phyloP scores from a whole-genome alignment of 2,113 vertebrate genomes.

The Leptosomus discolor region DNA sequence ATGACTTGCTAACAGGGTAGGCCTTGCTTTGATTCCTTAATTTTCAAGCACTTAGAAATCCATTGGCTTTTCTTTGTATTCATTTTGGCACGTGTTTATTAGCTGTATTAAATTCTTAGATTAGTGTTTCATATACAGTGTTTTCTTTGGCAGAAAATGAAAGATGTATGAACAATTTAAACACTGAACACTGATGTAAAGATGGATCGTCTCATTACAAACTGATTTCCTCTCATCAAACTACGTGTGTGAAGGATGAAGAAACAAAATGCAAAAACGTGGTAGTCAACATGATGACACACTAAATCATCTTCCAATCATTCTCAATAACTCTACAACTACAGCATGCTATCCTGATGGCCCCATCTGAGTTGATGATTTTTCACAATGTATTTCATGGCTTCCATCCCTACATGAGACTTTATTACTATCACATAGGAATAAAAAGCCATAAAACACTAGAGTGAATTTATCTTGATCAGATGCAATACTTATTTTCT shows the following conservation, averaged over 20 bases:
- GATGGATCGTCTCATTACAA: constrained; percentile 35
- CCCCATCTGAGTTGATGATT: constrained; percentile 86
- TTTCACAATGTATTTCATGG: constrained; percentile 97
- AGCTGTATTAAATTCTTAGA: neutral
- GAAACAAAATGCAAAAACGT: constrained; percentile 63
- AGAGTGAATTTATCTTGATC: constrained; percentile 89
- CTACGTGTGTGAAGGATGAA: constrained; percentile 46
- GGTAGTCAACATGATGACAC: constrained; percentile 54
- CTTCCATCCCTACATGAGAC: constrained; percentile 99
- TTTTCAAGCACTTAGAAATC: constrained; percentile 32
- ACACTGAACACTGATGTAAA: constrained; percentile 47
- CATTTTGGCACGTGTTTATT: neutral
- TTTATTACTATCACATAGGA: constrained; percentile 99
- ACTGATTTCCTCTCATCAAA: constrained; percentile 63
- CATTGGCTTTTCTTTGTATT: neutral
- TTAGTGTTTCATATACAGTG: constrained; percentile 64
- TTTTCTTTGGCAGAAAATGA: constrained; percentile 55
- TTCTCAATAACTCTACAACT: constrained; percentile 66
- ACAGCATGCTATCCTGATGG: constrained; percentile 78
- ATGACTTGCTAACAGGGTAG: constrained; percentile 35
- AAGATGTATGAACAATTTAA: constrained; percentile 62
- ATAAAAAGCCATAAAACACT: constrained; percentile 99
- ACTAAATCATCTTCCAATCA: constrained; percentile 66
- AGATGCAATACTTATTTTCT: constrained; percentile 85
- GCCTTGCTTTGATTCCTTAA: constrained; percentile 40